These are phyloP conservation scores for Drosophila subobscura DNA, from an alignment of 1,140 invertebrate species.

Conservation along the genomic window DNA sequence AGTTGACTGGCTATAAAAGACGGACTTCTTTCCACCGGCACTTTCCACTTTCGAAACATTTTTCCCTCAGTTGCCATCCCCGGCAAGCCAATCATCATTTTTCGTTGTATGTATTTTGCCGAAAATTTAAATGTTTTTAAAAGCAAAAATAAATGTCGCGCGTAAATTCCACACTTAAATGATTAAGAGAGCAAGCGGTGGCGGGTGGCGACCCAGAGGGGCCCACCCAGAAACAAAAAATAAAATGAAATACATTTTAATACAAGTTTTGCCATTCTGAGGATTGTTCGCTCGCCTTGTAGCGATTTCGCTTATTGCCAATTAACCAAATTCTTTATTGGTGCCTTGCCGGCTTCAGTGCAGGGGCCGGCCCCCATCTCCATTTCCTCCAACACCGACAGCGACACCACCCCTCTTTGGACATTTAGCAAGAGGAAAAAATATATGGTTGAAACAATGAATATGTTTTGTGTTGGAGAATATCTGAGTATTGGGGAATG, in stretches of 20 bases:
- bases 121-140: constrained; percentile 58
- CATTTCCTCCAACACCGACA: neutral
- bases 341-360: constrained; percentile 57
- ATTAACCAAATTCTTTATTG: constrained; percentile 80
- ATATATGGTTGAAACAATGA: constrained; percentile 74
- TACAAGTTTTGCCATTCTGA: constrained; percentile 68
- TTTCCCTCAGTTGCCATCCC: constrained; percentile 12
- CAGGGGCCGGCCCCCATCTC: constrained; percentile 4
- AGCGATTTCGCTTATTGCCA: constrained; percentile 79
- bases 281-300: constrained; percentile 44
- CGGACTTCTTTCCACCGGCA: constrained; percentile 5
- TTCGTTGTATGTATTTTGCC: constrained; percentile 27
- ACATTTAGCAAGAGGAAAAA: constrained; percentile 65
- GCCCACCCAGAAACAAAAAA: constrained; percentile 46
- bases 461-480: constrained; percentile 33
- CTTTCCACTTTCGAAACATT: constrained; percentile 14
- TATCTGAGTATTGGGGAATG: constrained; percentile 23
- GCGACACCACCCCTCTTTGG: constrained; percentile 15
- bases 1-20: neutral
- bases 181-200: constrained; percentile 30
- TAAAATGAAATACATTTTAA: constrained; percentile 76
- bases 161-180: constrained; percentile 62
- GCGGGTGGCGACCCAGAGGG: constrained; percentile 9
- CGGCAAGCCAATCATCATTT: constrained; percentile 17
- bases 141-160: constrained; percentile 60